These are phyloP conservation scores for Pangasius sanitwongsei DNA, from an alignment of 2,797 vertebrate genomes.

Conservation along the genomic window DNA sequence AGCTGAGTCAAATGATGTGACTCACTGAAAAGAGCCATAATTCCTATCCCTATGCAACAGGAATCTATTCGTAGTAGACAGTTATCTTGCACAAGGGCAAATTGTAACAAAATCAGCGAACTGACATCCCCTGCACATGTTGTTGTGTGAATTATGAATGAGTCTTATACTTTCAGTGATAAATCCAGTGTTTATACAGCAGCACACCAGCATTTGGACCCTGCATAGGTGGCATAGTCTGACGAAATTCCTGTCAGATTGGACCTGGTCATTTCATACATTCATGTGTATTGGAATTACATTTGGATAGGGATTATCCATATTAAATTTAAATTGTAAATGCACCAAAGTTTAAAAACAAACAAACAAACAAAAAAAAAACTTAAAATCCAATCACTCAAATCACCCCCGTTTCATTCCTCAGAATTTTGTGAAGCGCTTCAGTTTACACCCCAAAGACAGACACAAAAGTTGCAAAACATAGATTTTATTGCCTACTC, in stretches of 20 bases:
- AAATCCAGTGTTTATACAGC: neutral
- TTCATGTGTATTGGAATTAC: neutral
- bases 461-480: conserved; percentile 26
- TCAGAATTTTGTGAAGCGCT: neutral
- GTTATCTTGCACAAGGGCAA: neutral
- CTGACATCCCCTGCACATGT: neutral
- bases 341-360: neutral
- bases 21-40: neutral
- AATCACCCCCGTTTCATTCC: neutral
- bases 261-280: neutral
- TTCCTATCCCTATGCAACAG: neutral
- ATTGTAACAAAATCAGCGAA: neutral
- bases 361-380: neutral
- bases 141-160: neutral
- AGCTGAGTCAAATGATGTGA: neutral
- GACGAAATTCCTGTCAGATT: neutral
- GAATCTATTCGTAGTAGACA: neutral
- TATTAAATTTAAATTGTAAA: neutral
- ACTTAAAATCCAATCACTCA: neutral
- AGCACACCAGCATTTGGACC: neutral
- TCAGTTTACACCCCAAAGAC: neutral
- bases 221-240: neutral
- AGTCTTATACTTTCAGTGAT: neutral
- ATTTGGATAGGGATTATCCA: neutral
- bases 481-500: conserved; percentile 47